These are phyloP conservation scores for Halocynthia aurantium DNA, from an alignment of 23 tunicate genomes.

Conservation along the genomic window DNA sequence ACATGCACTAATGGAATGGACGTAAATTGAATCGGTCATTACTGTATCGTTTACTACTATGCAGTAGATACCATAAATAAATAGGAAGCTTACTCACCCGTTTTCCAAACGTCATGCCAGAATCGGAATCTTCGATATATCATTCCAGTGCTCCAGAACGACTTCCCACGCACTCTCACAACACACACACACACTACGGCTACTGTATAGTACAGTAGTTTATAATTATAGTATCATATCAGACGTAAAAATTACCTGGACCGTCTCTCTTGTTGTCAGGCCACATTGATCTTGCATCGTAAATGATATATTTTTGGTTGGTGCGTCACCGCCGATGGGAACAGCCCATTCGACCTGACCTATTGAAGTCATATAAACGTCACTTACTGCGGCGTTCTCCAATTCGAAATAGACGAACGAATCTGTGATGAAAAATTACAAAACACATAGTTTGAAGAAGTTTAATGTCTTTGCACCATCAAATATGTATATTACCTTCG, in stretches of 20 bases:
- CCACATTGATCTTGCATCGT: background rate
- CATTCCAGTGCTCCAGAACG: too few species aligned
- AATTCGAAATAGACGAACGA: constrained; percentile 1
- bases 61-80: too few species aligned
- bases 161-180: too few species aligned
- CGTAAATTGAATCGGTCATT: too few species aligned
- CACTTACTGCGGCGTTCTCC: background rate
- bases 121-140: too few species aligned
- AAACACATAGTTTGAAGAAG: background rate
- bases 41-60: too few species aligned
- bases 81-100: too few species aligned
- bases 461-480: too few species aligned
- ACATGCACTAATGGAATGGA: too few species aligned
- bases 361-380: background rate
- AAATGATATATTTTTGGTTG: background rate
- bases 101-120: too few species aligned
- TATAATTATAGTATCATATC: background rate
- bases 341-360: background rate
- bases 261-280: constrained; percentile 1
- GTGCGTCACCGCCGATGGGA: background rate
- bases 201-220: too few species aligned
- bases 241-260: background rate
- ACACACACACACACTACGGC: too few species aligned
- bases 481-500: background rate
- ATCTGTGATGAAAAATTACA: background rate